Base-by-base conservation (phyloP, 1,140 invertebrate genomes). In the Acromyrmex echinatior region DNA sequence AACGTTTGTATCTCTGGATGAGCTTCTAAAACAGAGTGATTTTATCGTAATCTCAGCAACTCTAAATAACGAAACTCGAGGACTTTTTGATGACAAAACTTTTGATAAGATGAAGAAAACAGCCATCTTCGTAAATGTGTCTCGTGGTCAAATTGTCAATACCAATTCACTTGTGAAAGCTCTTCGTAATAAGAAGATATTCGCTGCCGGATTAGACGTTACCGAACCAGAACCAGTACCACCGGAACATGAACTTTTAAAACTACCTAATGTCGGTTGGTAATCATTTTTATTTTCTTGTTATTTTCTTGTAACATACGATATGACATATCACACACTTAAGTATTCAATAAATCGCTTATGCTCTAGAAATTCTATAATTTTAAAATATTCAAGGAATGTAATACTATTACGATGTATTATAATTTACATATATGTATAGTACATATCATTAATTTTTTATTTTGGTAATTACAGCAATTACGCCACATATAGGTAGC, bases 141-240 rank as follows among this genome's bases (percentile, higher is more conserved):
- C 97, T 39, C 96, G 98, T 91, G 98, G 98, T 91, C 97, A 96
- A 53, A 91, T 98, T 9, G 97, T 99, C 0, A 96, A 98, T 88
- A 98, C 98, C 89, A 95, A 97, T 39, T 97, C 97, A 35, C 94
- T 99, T 3, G 96, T 97, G n/a, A 94, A 96, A 87, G 98, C 98
- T 0, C 93, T 99, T 28, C 96, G 96, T 76, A 96, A 96, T 68
- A 96, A 97, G 0, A 94, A 96, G 86, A 99, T 99, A 89, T 97
- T 97, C 92, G 97, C 97, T 0, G 98, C 98, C 0, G 99, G 98
- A 1, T 95, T 99, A 1, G 99, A 99, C 94, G 99, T 99, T 1
- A 98, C 97, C 65, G 97, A 97, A 5, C 98, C 98, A 0, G 98
- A 99, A 95, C 99, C 98, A 3, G 92, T 99, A 35, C 97, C 98